Evolutionary conservation across 2,888 invertebrate species (phyloP).

Genomic region (Molorchus minor): DNA sequence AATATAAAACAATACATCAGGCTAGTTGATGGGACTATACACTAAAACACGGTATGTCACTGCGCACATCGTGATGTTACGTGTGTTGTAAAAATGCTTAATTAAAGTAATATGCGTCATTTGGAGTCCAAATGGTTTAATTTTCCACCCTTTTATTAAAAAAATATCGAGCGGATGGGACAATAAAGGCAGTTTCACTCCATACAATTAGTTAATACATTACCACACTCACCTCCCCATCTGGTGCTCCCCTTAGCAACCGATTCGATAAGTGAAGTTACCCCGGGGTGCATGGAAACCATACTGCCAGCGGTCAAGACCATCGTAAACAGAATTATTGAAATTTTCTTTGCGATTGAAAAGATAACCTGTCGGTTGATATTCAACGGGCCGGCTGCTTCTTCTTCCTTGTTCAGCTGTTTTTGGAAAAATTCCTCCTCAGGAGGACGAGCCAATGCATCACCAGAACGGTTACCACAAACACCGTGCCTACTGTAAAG

Average conservation of each 20-base stretch:
- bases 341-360: background rate
- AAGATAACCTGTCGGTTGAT: background rate
- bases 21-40: too few species aligned
- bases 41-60: too few species aligned
- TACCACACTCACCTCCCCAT: slow-evolving; percentile 20
- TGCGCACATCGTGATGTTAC: too few species aligned
- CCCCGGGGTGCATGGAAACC: slow-evolving; percentile 31
- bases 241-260: background rate
- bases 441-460: background rate
- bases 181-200: too few species aligned
- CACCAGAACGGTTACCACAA: slow-evolving; percentile 34
- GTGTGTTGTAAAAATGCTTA: too few species aligned
- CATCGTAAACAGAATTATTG: slow-evolving; percentile 23
- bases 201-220: too few species aligned
- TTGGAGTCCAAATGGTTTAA: too few species aligned
- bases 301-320: slow-evolving; percentile 31
- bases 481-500: slow-evolving; percentile 29
- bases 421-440: background rate
- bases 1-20: too few species aligned
- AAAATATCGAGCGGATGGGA: too few species aligned
- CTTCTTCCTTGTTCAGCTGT: background rate
- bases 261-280: slow-evolving; percentile 33
- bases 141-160: too few species aligned
- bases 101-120: too few species aligned
- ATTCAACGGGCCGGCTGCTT: background rate